Conservation (phyloP, 2,113 vertebrate species). For the Macrotus californicus region DNA sequence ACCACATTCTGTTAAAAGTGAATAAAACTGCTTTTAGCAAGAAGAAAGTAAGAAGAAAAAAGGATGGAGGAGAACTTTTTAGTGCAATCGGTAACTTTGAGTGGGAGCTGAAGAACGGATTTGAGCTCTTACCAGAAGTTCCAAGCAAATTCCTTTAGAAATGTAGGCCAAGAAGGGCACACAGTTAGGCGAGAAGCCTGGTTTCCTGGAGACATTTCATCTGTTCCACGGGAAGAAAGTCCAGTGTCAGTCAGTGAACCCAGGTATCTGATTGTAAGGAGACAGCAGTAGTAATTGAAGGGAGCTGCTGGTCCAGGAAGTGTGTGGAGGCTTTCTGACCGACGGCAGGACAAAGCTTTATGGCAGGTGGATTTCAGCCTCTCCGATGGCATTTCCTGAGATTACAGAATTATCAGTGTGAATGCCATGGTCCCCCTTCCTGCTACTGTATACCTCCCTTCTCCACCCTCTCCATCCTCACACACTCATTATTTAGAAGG, state of each 20-base stretch:
- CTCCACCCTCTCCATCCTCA: neutral
- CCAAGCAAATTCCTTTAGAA: constrained; percentile 8
- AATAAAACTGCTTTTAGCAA: constrained; percentile 45
- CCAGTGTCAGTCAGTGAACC: neutral
- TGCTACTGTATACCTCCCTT: neutral
- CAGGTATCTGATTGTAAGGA: neutral
- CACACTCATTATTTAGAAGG: neutral
- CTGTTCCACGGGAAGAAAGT: neutral
- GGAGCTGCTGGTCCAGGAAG: neutral
- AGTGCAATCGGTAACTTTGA: neutral
- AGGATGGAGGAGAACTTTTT: neutral
- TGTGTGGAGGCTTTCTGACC: neutral
- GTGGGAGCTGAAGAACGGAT: neutral
- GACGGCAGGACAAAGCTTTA: neutral
- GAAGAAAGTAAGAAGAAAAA: neutral
- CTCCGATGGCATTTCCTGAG: neutral
- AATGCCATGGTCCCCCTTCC: neutral
- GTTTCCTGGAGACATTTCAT: constrained; percentile 43
- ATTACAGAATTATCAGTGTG: neutral
- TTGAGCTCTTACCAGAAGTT: constrained; percentile 14
- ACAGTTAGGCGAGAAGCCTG: constrained; percentile 2
- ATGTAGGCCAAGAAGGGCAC: neutral
- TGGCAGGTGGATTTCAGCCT: neutral
- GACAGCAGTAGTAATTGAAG: neutral
- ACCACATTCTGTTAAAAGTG: constrained; percentile 59